Evolutionary conservation across 2,888 invertebrate genomes (phyloP).

Genomic region (Drosophila sordidula): DNA sequence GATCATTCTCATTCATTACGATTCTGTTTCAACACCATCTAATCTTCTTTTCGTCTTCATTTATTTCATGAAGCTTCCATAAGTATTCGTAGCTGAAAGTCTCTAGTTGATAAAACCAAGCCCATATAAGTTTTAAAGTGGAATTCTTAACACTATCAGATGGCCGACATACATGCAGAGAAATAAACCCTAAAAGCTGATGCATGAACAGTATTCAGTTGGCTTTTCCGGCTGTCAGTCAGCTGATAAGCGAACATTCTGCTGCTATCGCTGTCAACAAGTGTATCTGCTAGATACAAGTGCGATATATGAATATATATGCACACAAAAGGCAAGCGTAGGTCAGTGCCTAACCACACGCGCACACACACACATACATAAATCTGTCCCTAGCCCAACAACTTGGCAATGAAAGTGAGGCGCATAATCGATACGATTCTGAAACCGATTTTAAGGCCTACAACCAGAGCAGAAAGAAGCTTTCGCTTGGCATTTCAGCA

Average conservation of each 20-base stretch:
- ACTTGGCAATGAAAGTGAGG: constrained; percentile 2
- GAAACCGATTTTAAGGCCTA: constrained; percentile 17
- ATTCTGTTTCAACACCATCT: no score
- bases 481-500: constrained; percentile 36
- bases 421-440: constrained; percentile 36
- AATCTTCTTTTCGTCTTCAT: no score
- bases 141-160: constrained; percentile 20
- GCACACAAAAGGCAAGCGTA: constrained; percentile 14
- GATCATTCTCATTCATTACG: no score
- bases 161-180: not conserved
- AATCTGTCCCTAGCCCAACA: not conserved
- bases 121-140: not conserved
- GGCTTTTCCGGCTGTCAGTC: constrained; percentile 29
- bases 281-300: constrained; percentile 24
- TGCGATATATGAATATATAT: constrained; percentile 9
- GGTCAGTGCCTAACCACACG: constrained; percentile 34
- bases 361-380: not conserved
- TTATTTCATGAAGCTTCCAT: no score
- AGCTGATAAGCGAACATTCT: constrained; percentile 4
- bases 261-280: constrained; percentile 23
- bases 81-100: constrained; percentile 7
- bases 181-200: not conserved
- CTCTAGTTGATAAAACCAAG: not conserved
- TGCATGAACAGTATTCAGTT: constrained; percentile 8
- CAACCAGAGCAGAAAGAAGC: constrained; percentile 22